Base-by-base conservation (phyloP, 2,113 vertebrate genomes). In the Channa argus region DNA sequence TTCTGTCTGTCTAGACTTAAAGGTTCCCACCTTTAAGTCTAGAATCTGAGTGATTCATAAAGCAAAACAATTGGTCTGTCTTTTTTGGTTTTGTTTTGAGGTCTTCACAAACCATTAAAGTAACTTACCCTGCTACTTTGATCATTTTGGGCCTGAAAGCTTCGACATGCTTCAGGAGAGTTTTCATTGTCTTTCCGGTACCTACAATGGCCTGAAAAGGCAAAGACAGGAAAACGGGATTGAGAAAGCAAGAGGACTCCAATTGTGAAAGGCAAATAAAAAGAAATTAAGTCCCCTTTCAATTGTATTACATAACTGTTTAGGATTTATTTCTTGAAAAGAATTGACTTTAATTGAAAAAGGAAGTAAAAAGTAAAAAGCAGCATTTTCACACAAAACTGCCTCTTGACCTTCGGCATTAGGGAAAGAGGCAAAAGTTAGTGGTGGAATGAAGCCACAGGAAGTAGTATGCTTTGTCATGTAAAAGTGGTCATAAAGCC, bases 61-160 rank as follows among this genome's bases (percentile, higher is more conserved):
- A 79, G 63, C 83, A 55, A 24, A 36, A 66, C 63, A 60, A 54
- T 44, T 60, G 49, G 71, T 44, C 75, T 72, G 13, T 50, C 73
- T 71, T 72, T 68, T 33, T 53, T 74, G 13, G 55, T 74, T 71
- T 72, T 68, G 36, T 53, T 74, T 51, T 37, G 34, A 54, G 10
- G 46, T 64, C 37, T 68, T 63, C 36, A 5, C 4, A 53, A 53
- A 34, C 8, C 44, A 54, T 15, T 24, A 24, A 24, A 24, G 24
- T 24, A 58, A 92, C 96, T 93, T 78, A 98, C 96, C 96, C 96
- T 72, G 96, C 96, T 15, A 97, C 96, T 93, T 97, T 97, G 79
- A 98, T 94, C 95, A 96, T 96, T 88, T 96, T 97, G 13, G 97
- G 97, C 74, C 92, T 92, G 89, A 96, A 96, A 84, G 94, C 92